Base-by-base conservation (phyloP, 2,888 invertebrate species). In the Scaptomyza caliginosa region DNA sequence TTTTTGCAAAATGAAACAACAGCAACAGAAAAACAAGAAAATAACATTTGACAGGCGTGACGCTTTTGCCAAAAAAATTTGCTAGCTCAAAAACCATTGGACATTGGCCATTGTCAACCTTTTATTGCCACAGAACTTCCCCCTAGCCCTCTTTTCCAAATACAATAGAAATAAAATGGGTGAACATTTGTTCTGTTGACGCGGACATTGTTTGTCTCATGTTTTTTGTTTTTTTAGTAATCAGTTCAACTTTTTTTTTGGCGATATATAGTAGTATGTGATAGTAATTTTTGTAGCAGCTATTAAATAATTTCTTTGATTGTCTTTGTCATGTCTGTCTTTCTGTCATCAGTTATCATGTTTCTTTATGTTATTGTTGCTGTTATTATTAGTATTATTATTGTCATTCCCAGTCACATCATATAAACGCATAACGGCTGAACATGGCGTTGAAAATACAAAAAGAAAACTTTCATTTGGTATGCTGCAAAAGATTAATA, bases 61-160 rank as follows among this genome's bases (percentile, higher is more conserved):
- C 32, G 69, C 46, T 68, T 30, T 63, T 63, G 54, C 69, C 57
- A 50, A 71, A 71, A 71, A 74, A 59, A 69, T 55, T 67, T 67
- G 48, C 43, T 54, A 74, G 38, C 48, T 65, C 40, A 63, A 63
- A 71, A 60, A 60, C 64, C 52, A 49, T 58, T 69, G 50, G 57
- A 64, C 54, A 58, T 17, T 59, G 50, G 54, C 67, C 67, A 73
- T 72, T 72, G 75, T 72, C 51, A 74, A 51, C 74, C 36, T 26
- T 48, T 30, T 16, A 23, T 62, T 43, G 26, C 19, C 45, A 4
- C 28, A 8, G 24, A 23, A 16, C 13, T 19, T 8, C n/a, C 7
- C 21, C 26, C 4, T 32, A 10, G 10, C 2, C 4, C 38, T 6
- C 16, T 16, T 19, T 10, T 16, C 8, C 40, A 38, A 38, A 16